Percentiles rank a stretch among this genome's conserved stretches.
These are phyloP conservation scores for Helicolenus hilgendorfi DNA, from an alignment of 2,797 vertebrate species.

Conservation along the genomic window DNA sequence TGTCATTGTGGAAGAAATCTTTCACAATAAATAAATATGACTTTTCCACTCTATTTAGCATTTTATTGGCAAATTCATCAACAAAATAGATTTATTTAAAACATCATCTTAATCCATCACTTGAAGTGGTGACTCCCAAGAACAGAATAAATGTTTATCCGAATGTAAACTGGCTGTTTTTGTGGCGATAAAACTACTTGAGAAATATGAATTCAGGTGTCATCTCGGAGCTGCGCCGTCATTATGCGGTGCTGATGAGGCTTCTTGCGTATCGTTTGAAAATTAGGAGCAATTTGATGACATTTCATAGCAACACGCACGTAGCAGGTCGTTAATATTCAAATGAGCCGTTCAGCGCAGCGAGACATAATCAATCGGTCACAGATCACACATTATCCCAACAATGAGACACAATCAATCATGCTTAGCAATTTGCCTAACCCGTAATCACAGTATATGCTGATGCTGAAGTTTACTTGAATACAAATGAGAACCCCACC, in stretches of 20 bases:
- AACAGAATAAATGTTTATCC: not conserved
- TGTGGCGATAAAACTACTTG: too few species aligned
- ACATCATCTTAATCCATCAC: not conserved
- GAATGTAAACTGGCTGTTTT: not conserved
- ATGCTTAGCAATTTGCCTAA: slow-evolving; percentile 72
- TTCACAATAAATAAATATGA: not conserved
- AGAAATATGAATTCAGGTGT: not conserved
- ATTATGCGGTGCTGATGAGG: slow-evolving; percentile 1
- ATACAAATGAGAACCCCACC: slow-evolving; percentile 73
- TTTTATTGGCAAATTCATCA: not conserved
- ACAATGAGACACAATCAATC: slow-evolving; percentile 84
- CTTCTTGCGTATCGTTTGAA: slow-evolving; percentile 3
- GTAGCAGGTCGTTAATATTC: slow-evolving; percentile 67
- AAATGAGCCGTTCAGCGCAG: slow-evolving; percentile 58
- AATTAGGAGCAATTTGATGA: slow-evolving; percentile 44
- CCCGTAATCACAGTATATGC: slow-evolving; percentile 79
- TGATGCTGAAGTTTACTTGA: slow-evolving; percentile 79
- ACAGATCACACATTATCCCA: slow-evolving; percentile 80
- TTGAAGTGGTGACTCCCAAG: not conserved
- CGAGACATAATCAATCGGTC: slow-evolving; percentile 72
- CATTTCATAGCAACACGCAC: slow-evolving; percentile 41
- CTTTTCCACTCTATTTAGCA: not conserved
- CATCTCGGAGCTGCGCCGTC: not conserved
- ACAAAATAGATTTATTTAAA: not conserved
- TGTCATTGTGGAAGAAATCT: not conserved